Percentiles rank a stretch among this genome's conserved stretches.
Evolutionary conservation across 2,888 invertebrate genomes (phyloP).

Genomic region (Lasioglossum zephyrum): DNA sequence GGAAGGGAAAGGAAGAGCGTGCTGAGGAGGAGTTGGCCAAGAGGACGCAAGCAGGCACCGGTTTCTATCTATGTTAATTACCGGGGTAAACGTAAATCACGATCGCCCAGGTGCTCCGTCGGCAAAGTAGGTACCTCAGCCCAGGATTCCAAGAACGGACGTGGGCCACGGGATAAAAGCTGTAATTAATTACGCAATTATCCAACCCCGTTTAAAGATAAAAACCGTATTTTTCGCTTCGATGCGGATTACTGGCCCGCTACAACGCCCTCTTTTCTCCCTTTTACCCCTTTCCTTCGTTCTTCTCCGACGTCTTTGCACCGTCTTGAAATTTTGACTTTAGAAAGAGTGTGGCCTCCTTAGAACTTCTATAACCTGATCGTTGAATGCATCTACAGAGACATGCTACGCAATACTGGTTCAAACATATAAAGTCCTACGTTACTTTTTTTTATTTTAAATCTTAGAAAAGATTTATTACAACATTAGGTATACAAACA

Average conservation of each 20-base stretch:
- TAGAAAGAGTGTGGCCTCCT: background rate
- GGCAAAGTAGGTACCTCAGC: conserved; percentile 67
- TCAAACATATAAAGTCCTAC: background rate
- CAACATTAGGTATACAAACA: no score
- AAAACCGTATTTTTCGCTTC: conserved; percentile 78
- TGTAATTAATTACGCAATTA: conserved; percentile 82
- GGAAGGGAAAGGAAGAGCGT: conserved; percentile 2
- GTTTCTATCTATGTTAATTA: conserved; percentile 79
- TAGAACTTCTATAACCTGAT: background rate
- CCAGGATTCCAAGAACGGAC: conserved; percentile 55
- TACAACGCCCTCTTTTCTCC: conserved; percentile 38
- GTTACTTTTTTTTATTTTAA: no score
- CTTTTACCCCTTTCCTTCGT: background rate
- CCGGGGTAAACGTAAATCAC: conserved; percentile 74
- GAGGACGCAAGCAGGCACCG: conserved; percentile 33
- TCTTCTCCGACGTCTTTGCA: background rate
- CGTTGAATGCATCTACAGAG: background rate
- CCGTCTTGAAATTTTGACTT: background rate
- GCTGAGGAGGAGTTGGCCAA: conserved; percentile 17
- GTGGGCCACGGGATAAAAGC: conserved; percentile 74
- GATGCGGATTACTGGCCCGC: conserved; percentile 72
- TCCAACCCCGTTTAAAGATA: conserved; percentile 74
- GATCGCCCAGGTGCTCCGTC: conserved; percentile 72
- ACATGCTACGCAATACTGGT: background rate
- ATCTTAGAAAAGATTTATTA: no score